Evolutionary conservation across 2,113 vertebrate genomes (phyloP), one percentile per base, ranked within the genome.

Genomic region (Megalops atlanticus): DNA sequence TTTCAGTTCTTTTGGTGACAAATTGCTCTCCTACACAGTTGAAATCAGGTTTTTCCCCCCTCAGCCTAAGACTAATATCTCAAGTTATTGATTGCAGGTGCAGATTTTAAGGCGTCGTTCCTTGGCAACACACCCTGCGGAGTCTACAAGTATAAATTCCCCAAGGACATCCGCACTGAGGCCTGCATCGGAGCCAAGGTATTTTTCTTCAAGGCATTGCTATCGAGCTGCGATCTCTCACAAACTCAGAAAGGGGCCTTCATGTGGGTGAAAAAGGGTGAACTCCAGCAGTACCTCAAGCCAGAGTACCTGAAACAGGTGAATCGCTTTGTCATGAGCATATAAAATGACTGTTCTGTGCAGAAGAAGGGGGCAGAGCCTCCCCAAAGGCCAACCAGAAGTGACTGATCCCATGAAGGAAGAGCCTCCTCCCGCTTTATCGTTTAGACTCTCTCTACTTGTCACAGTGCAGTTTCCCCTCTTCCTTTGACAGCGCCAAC

Each of bases 181-280:
- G 87, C 85, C 84, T 89, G 77, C 0, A 2, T 95, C 0, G 98
- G 98, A 78, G 93, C 91, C 79, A 99, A 97, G 90, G 92, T 99
- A 4, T 99, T 99, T 92, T 99, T 99, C 92, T 99, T 98, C 92
- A 99, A 99, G 94, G 98, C 98, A 24, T 35, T 97, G 7, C 91
- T 98, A 40, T 90, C 94, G 0, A 92, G 83, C n/a, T 77, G 76
- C 1, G 86, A 87, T 18, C 81, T 91, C 39, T 71, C 90, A 7
- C 77, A 85, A 7, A 43, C 86, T 0, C 38, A 82, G 75, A 86
- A 86, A 84, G 49, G 82, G 68, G 75, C 88, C n/a, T 84, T 94
- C 15, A 85, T 95, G 35, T 99, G 98, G 98, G 90, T 95, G 89
- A 95, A 91, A 81, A 96, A 95, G 84, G 92, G 93, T 0, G 98